Conservation (phyloP, 2,888 invertebrate species). For the Phytoseiulus persimilis region DNA sequence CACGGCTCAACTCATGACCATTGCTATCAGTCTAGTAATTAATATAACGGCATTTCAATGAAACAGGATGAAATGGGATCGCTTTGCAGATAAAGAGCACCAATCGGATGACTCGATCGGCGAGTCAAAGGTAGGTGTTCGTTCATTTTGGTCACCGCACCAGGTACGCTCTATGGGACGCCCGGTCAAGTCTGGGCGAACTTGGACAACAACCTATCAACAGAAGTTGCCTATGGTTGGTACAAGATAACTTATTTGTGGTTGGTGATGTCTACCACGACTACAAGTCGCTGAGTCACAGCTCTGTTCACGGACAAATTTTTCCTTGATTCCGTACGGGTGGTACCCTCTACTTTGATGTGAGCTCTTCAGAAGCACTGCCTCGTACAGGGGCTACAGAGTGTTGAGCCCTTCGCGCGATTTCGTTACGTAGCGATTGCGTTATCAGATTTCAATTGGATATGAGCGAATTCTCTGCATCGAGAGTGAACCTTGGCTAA, state of each 20-base stretch:
- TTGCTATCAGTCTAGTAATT: background rate
- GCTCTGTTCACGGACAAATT: background rate
- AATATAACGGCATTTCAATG: background rate
- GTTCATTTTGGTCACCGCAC: background rate
- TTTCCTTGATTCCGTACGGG: background rate
- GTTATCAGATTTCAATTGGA: background rate
- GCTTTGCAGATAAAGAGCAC: background rate
- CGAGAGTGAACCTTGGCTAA: background rate
- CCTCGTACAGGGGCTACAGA: background rate
- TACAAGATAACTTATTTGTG: background rate
- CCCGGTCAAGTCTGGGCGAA: background rate
- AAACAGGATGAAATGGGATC: background rate
- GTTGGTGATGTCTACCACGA: conserved; percentile 5
- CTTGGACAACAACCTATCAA: background rate
- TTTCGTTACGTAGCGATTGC: background rate
- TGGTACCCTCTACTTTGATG: conserved; percentile 5
- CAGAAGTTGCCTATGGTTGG: background rate
- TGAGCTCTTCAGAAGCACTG: background rate
- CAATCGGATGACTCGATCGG: background rate
- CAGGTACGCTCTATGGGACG: background rate
- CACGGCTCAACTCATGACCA: too few relatives aligned
- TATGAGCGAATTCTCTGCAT: background rate
- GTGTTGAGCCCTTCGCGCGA: background rate
- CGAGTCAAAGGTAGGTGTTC: background rate
- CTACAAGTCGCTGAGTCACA: background rate